phyloP scores from a whole-genome alignment of 2,797 vertebrate genomes.

The Poliocrania exsul region DNA sequence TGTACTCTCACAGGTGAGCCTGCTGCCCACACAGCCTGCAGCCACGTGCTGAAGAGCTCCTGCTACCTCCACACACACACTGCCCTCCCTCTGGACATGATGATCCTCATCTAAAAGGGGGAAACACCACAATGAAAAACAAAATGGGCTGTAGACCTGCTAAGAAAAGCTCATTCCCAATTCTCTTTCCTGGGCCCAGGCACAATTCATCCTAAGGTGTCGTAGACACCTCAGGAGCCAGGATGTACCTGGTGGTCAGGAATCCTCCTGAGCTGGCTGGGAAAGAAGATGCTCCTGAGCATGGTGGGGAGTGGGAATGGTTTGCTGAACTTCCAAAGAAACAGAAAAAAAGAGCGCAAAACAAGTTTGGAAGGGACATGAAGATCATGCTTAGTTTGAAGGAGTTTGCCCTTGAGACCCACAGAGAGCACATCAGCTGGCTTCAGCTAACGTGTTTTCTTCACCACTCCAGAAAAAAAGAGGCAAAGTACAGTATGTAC shows the following conservation, averaged over 20 bases:
- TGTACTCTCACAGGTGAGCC: not conserved
- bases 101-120: not conserved
- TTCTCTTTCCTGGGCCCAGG: not conserved
- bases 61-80: not conserved
- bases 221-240: not conserved
- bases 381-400: constrained; percentile 59
- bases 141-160: not conserved
- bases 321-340: not conserved
- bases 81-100: not conserved
- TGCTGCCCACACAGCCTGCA: not conserved
- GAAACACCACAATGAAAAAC: not conserved
- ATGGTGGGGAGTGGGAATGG: not conserved
- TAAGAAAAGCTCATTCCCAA: not conserved
- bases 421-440: constrained; percentile 74
- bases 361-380: constrained; percentile 33
- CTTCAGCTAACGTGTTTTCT: constrained; percentile 77
- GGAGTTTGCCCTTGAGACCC: constrained; percentile 73
- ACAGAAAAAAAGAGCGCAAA: constrained; percentile 16
- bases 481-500: constrained; percentile 70
- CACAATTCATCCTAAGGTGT: rapidly evolving
- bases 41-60: not conserved
- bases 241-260: not conserved
- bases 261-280: not conserved
- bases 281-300: not conserved
- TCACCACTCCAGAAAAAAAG: constrained; percentile 69